phyloP scores from a whole-genome alignment of 2,888 invertebrate species.

The Heliconius charithonia region DNA sequence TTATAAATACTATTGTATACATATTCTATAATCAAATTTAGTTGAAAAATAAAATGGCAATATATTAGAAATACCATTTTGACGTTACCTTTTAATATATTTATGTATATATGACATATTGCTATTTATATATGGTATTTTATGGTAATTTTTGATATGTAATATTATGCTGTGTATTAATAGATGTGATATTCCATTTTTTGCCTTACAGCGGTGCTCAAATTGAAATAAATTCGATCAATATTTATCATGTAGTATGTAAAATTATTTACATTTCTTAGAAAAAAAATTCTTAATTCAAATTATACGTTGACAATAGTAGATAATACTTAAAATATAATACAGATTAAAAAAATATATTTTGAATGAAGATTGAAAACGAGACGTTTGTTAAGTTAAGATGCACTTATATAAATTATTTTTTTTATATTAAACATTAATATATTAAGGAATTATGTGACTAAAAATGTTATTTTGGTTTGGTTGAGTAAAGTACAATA shows the following conservation, averaged over 20 bases:
- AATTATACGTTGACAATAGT: background rate
- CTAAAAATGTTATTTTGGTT: background rate
- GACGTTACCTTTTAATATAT: constrained; percentile 50
- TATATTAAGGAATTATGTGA: background rate
- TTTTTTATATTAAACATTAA: constrained; percentile 17
- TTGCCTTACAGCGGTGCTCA: constrained; percentile 24
- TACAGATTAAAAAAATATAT: constrained; percentile 11
- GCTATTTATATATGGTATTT: background rate
- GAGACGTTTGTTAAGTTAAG: constrained; percentile 2
- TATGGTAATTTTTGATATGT: background rate
- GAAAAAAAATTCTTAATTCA: background rate
- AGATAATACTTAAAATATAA: constrained; percentile 14
- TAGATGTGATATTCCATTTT: constrained; percentile 13
- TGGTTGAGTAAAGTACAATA: background rate
- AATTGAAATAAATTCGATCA: constrained; percentile 16
- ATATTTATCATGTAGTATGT: constrained; percentile 3
- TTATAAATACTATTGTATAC: constrained; percentile 8
- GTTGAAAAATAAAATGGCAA: constrained; percentile 9
- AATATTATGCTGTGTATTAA: background rate
- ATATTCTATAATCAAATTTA: background rate
- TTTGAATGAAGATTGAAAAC: constrained; percentile 4
- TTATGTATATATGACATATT: constrained; percentile 41
- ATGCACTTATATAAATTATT: constrained; percentile 20
- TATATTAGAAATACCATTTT: constrained; percentile 61
- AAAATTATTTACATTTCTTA: constrained; percentile 1